These are phyloP conservation scores for Sus cebifrons DNA, from an alignment of 2,797 vertebrate genomes.

Conservation along the genomic window DNA sequence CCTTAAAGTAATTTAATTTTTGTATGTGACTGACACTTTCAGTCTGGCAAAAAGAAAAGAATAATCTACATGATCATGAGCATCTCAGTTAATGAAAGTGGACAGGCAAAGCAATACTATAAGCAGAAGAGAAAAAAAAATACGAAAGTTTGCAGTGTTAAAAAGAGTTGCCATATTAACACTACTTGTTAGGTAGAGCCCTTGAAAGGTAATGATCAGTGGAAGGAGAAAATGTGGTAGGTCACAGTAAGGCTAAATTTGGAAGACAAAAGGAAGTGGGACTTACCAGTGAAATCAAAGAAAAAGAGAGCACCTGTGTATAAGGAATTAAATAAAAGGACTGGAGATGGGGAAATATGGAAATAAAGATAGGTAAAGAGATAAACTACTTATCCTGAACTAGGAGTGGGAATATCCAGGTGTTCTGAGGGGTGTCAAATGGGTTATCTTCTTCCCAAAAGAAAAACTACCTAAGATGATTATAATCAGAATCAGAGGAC, in stretches of 20 bases:
- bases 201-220: background rate
- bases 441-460: background rate
- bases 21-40: background rate
- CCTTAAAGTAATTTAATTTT: background rate
- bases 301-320: background rate
- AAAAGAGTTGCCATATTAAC: background rate
- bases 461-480: background rate
- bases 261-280: background rate
- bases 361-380: background rate
- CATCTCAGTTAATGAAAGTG: slow-evolving; percentile 1
- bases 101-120: background rate
- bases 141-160: background rate
- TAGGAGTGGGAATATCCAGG: background rate
- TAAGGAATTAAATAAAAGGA: background rate
- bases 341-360: background rate
- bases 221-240: background rate
- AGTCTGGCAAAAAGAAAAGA: background rate
- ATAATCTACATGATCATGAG: background rate
- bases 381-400: background rate
- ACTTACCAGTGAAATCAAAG: slow-evolving; percentile 12
- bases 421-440: background rate
- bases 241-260: background rate
- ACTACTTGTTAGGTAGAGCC: background rate
- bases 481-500: background rate
- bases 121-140: slow-evolving; percentile 6